These are phyloP conservation scores for Argyrosomus regius DNA, from an alignment of 2,797 vertebrate genomes.

Conservation along the genomic window DNA sequence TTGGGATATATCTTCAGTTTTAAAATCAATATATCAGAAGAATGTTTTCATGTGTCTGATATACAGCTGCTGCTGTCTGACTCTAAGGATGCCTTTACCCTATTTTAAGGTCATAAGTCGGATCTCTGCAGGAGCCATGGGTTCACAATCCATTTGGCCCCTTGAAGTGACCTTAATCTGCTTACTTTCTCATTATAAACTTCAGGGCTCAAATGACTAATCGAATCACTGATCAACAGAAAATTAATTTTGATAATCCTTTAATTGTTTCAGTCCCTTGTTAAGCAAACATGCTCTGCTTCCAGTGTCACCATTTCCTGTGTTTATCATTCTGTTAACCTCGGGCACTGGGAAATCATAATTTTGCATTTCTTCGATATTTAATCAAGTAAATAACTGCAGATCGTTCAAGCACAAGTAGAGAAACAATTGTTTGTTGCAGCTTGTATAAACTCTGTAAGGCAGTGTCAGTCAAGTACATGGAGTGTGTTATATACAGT, in stretches of 20 bases:
- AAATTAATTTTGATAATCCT: fast-evolving
- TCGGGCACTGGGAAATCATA: not conserved
- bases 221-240: not conserved
- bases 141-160: constrained; percentile 7
- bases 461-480: not conserved
- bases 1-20: not conserved
- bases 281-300: not conserved
- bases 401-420: too few relatives aligned
- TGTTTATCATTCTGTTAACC: not conserved
- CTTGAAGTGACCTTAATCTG: not conserved
- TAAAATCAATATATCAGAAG: not conserved
- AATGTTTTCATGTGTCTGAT: not conserved
- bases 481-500: not conserved
- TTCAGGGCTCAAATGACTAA: not conserved
- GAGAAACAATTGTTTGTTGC: not conserved
- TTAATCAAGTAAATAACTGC: not conserved
- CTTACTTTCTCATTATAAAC: not conserved
- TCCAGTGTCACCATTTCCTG: not conserved
- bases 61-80: not conserved
- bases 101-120: not conserved
- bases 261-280: not conserved
- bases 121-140: not conserved
- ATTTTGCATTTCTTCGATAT: too few relatives aligned
- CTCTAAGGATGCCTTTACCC: not conserved
- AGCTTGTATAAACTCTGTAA: not conserved